These are phyloP conservation scores for Catharus bicknelli DNA, from an alignment of 2,113 vertebrate species.

Conservation along the genomic window DNA sequence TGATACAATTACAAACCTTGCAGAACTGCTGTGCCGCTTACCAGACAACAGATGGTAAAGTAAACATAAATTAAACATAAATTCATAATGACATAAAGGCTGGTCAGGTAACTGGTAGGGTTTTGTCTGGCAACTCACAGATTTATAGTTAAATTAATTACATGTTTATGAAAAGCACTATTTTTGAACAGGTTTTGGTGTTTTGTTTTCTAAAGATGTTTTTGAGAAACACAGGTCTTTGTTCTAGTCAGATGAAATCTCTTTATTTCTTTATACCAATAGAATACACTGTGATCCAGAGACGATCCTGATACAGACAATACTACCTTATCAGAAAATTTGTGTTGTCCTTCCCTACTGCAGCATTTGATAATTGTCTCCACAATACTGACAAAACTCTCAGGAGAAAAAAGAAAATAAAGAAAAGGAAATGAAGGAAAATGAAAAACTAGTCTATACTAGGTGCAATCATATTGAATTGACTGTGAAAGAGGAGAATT, in stretches of 20 bases:
- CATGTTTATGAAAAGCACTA: not conserved
- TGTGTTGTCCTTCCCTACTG: not conserved
- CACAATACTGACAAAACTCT: not conserved
- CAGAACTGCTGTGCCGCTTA: not conserved
- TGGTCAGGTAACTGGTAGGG: not conserved
- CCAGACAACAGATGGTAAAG: not conserved
- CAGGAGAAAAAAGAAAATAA: not conserved
- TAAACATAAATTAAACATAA: not conserved
- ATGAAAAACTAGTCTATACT: not conserved
- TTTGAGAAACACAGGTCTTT: not conserved
- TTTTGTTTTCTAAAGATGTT: not conserved
- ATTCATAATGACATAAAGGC: not conserved
- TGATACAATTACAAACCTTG: not conserved
- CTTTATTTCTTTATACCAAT: not conserved
- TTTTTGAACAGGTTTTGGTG: not conserved
- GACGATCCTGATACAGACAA: not conserved
- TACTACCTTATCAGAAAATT: not conserved
- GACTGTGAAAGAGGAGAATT: not conserved
- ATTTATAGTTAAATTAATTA: not conserved
- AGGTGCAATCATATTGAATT: not conserved
- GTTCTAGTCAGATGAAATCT: not conserved
- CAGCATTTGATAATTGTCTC: not conserved
- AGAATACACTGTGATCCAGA: not conserved
- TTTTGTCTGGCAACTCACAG: not conserved
- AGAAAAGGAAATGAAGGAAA: not conserved